Evolutionary conservation across 2,113 vertebrate genomes (phyloP).

Genomic region (Merops nubicus): DNA sequence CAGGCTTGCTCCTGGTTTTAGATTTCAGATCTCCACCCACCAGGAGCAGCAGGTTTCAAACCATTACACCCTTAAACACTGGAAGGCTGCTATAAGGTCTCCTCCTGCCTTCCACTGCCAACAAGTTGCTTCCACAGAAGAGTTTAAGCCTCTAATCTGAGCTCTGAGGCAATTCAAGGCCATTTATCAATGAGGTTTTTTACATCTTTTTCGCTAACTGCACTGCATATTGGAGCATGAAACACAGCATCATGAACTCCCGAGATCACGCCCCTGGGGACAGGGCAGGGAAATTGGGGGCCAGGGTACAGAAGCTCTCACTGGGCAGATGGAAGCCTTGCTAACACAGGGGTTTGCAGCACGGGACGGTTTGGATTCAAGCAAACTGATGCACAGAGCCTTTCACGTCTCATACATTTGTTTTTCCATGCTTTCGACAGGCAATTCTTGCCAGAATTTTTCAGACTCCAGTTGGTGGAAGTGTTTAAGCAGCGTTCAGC

Average conservation of each 20-base stretch:
- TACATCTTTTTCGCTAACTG: not conserved
- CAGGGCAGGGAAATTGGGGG: not conserved
- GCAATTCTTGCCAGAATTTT: not conserved
- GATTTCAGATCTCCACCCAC: no score
- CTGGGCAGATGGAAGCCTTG: not conserved
- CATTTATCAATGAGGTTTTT: not conserved
- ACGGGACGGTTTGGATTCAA: not conserved
- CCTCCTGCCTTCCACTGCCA: not conserved
- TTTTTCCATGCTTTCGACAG: not conserved
- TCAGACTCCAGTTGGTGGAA: not conserved
- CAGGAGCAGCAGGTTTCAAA: no score
- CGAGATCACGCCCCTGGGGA: not conserved
- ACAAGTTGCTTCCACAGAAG: not conserved
- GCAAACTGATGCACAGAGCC: not conserved
- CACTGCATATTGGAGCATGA: not conserved
- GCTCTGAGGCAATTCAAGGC: not conserved
- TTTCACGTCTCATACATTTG: not conserved
- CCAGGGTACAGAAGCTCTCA: slow-evolving; percentile 11
- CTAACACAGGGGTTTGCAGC: not conserved
- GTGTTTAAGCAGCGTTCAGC: not conserved
- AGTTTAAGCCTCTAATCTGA: not conserved
- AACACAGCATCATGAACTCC: not conserved
- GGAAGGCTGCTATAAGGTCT: not conserved
- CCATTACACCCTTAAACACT: not conserved
- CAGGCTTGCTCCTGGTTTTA: no score